These are phyloP conservation scores for Danionella cerebrum DNA, from an alignment of 2,113 vertebrate genomes.

Conservation along the genomic window DNA sequence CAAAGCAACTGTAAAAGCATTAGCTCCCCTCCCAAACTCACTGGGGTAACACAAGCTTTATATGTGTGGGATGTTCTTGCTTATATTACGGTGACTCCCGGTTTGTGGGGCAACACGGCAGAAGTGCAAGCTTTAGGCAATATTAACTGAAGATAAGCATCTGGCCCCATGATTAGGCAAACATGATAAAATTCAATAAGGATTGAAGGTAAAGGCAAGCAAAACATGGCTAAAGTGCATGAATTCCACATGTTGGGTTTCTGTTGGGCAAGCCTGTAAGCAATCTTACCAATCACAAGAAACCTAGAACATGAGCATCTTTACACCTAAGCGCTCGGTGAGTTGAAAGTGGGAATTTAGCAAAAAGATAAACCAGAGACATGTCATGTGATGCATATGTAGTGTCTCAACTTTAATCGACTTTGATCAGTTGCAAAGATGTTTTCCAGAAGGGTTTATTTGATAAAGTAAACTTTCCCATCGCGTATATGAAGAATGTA, in stretches of 20 bases:
- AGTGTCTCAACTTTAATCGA: constrained; percentile 27
- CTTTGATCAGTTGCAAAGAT: constrained; percentile 20
- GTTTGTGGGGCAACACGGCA: constrained; percentile 7
- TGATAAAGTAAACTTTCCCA: constrained; percentile 43
- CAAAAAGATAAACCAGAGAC: constrained; percentile 26
- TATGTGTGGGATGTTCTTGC: not conserved
- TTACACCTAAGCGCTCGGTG: constrained; percentile 33
- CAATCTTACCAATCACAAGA: constrained; percentile 22
- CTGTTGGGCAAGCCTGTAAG: constrained; percentile 33
- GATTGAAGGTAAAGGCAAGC: constrained; percentile 49
- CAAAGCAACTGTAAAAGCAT: constrained; percentile 21
- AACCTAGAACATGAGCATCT: constrained; percentile 22
- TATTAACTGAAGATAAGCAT: constrained; percentile 57
- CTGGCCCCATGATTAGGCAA: constrained; percentile 54
- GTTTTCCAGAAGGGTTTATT: constrained; percentile 29
- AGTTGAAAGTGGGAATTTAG: constrained; percentile 10
- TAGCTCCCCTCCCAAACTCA: constrained; percentile 1
- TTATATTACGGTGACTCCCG: constrained; percentile 53
- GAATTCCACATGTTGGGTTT: constrained; percentile 61
- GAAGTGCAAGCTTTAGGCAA: constrained; percentile 43
- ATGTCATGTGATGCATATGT: constrained; percentile 27
- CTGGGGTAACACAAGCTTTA: constrained; percentile 4
- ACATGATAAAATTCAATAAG: constrained; percentile 65
- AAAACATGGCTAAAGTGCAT: constrained; percentile 56
- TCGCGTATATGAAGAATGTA: constrained; percentile 53